Conservation (phyloP, 2,113 vertebrate species). For the Cettia cetti region DNA sequence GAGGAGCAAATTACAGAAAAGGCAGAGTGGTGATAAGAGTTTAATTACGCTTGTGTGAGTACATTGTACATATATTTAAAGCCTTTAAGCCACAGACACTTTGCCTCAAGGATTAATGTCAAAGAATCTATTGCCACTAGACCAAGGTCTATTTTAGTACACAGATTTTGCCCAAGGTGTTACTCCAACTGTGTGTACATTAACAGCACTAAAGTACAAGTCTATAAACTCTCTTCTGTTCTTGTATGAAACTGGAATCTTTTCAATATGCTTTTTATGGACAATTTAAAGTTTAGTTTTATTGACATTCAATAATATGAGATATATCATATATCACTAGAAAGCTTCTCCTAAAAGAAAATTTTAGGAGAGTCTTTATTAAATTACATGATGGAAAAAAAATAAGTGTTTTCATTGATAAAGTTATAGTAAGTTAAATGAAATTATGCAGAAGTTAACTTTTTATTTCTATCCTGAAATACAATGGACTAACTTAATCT, state of each 20-base stretch:
- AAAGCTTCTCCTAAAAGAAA: background rate
- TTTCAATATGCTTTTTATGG: background rate
- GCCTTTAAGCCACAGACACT: background rate
- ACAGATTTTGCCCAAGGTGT: background rate
- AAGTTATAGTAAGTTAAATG: background rate
- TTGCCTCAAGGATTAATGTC: background rate
- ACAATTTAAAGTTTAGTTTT: background rate
- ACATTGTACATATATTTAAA: background rate
- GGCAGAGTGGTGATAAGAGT: background rate
- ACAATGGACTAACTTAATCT: background rate
- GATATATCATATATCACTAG: background rate
- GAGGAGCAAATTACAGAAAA: background rate
- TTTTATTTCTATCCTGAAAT: background rate
- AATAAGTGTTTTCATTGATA: background rate
- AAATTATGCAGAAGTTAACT: background rate
- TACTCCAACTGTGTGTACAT: background rate
- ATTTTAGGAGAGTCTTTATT: background rate
- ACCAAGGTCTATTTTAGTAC: background rate
- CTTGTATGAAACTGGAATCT: background rate
- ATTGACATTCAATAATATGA: background rate
- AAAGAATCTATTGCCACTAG: background rate
- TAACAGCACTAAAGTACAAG: background rate
- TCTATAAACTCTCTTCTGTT: background rate
- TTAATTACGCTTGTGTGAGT: background rate
- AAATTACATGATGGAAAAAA: background rate